Conservation (phyloP, 2,888 invertebrate genomes). For the Ennomos fuscantarius region DNA sequence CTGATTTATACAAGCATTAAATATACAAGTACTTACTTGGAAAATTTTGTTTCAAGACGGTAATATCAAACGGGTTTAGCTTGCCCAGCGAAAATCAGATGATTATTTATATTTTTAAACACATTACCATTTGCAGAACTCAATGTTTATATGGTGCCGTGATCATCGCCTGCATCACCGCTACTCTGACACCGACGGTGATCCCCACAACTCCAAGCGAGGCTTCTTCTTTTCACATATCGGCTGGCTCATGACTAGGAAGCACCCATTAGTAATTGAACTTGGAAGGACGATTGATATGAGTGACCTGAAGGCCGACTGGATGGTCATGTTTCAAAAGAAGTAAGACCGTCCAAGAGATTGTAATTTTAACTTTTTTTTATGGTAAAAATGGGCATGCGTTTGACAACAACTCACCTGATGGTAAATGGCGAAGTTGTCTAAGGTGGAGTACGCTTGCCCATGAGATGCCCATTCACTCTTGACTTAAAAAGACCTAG, state of each 20-base stretch:
- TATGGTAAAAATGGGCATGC: too few species aligned
- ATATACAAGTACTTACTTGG: too few species aligned
- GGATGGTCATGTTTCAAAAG: slow-evolving; percentile 90
- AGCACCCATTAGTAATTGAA: slow-evolving; percentile 90
- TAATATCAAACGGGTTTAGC: too few species aligned
- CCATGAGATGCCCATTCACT: too few species aligned
- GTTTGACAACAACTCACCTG: too few species aligned
- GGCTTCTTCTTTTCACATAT: slow-evolving; percentile 96
- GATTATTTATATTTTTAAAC: not conserved
- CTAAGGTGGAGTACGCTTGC: too few species aligned
- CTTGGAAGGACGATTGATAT: slow-evolving; percentile 89
- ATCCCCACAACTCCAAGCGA: slow-evolving; percentile 91
- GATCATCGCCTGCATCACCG: slow-evolving; percentile 94
- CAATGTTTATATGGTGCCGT: slow-evolving; percentile 90
- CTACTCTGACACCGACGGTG: slow-evolving; percentile 88
- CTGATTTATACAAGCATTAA: too few species aligned
- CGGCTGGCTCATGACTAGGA: slow-evolving; percentile 92
- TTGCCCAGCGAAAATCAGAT: too few species aligned
- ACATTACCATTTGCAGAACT: slow-evolving; percentile 85
- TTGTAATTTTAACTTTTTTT: not conserved
- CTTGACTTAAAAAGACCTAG: too few species aligned
- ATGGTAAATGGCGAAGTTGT: too few species aligned
- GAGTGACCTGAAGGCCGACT: slow-evolving; percentile 90
- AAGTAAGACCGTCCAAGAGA: slow-evolving; percentile 77
- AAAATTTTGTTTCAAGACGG: too few species aligned